These are phyloP conservation scores for Enteromius mattozi DNA, from an alignment of 2,797 vertebrate genomes.

Conservation along the genomic window DNA sequence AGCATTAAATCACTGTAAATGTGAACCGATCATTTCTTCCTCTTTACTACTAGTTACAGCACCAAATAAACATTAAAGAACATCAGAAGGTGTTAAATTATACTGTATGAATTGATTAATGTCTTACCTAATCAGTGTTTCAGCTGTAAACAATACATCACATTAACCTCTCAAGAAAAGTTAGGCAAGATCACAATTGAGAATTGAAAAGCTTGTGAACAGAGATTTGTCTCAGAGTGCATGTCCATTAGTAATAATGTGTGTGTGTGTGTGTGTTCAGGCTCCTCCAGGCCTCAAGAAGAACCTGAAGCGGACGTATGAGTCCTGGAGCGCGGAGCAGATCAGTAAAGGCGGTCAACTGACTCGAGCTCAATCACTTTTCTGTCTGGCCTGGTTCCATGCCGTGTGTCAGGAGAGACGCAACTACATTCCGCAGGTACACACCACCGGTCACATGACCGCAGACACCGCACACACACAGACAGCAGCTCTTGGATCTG, in stretches of 20 bases:
- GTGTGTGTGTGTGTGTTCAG: constrained; percentile 70
- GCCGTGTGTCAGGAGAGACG: constrained; percentile 97
- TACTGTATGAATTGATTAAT: neutral
- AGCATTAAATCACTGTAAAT: neutral
- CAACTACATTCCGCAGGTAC: constrained; percentile 96
- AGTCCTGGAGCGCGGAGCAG: constrained; percentile 94
- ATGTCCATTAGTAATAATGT: neutral
- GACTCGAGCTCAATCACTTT: constrained; percentile 88
- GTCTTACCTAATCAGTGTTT: neutral
- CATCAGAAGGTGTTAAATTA: neutral
- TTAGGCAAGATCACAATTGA: too few relatives aligned
- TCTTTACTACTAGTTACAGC: neutral
- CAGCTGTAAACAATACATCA: too few relatives aligned
- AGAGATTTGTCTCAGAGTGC: neutral
- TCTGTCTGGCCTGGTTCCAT: constrained; percentile 97
- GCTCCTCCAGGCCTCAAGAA: constrained; percentile 96
- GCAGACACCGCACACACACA: constrained; percentile 38
- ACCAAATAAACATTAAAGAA: neutral
- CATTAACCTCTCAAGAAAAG: too few relatives aligned
- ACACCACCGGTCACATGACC: constrained; percentile 15
- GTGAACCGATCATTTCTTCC: neutral
- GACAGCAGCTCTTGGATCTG: constrained; percentile 15
- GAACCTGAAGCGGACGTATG: constrained; percentile 94
- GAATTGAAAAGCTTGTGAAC: neutral
- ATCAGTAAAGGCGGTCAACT: constrained; percentile 87